Evolutionary conservation across 1,140 invertebrate genomes (phyloP).

Genomic region (Trachymyrmex septentrionalis): DNA sequence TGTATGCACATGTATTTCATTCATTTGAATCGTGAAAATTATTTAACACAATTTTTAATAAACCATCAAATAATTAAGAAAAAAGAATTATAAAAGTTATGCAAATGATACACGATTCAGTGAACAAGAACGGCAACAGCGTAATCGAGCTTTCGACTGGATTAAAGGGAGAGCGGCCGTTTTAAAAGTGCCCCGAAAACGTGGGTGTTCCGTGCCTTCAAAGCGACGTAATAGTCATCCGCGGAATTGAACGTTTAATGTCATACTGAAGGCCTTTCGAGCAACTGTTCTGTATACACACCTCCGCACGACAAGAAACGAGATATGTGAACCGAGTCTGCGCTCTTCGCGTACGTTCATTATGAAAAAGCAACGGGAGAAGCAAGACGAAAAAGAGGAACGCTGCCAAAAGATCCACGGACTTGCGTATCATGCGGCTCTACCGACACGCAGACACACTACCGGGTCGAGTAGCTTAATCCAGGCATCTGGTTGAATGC

Average conservation of each 20-base stretch:
- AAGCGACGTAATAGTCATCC: conserved; percentile 77
- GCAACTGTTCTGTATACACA: conserved; percentile 67
- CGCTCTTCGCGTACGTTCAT: conserved; percentile 77
- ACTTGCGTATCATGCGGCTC: conserved; percentile 6
- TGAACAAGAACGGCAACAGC: neutral
- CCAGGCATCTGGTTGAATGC: neutral
- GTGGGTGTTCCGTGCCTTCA: conserved; percentile 68
- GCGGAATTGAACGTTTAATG: conserved; percentile 82
- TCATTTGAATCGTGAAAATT: neutral
- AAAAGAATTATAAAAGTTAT: neutral
- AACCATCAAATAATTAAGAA: neutral
- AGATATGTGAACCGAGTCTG: conserved; percentile 74
- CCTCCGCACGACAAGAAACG: conserved; percentile 74
- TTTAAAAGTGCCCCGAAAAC: conserved; percentile 53
- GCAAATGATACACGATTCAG: neutral
- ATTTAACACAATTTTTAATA: conserved; percentile 7
- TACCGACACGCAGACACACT: neutral
- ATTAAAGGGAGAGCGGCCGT: conserved; percentile 35
- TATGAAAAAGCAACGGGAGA: conserved; percentile 59
- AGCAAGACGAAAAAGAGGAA: conserved; percentile 56
- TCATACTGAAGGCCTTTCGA: conserved; percentile 80
- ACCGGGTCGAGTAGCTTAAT: neutral
- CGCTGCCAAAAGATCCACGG: conserved; percentile 80
- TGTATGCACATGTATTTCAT: conserved; percentile 19
- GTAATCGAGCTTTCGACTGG: conserved; percentile 4